phyloP scores from a whole-genome alignment of 2,888 invertebrate genomes.

The Tyria jacobaeae region DNA sequence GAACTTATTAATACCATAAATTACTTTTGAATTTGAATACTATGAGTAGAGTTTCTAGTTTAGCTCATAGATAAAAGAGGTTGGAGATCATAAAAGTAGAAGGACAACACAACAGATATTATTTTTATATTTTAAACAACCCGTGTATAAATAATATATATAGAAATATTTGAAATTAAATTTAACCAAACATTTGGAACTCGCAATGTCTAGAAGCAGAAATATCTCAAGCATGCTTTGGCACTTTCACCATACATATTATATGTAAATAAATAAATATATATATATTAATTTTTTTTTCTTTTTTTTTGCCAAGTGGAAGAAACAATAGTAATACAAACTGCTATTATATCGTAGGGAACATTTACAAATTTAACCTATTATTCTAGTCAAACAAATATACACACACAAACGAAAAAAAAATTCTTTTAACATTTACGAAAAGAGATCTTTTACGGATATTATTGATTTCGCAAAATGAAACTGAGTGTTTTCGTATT shows the following conservation, averaged over 20 bases:
- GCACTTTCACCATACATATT: constrained; percentile 70
- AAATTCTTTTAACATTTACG: constrained; percentile 47
- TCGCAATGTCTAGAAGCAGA: constrained; percentile 39
- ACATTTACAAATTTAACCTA: constrained; percentile 83
- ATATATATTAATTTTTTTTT: constrained; percentile 52
- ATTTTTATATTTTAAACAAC: constrained; percentile 36
- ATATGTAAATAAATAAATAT: constrained; percentile 53
- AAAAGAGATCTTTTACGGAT: constrained; percentile 67
- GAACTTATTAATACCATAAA: not conserved
- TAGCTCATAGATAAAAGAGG: not conserved
- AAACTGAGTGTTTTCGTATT: constrained; percentile 17
- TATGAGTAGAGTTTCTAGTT: not conserved
- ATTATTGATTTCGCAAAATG: constrained; percentile 22
- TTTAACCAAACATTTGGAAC: constrained; percentile 45
- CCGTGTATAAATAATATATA: constrained; percentile 32
- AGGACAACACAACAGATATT: not conserved
- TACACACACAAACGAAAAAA: constrained; percentile 76
- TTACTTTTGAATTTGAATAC: not conserved
- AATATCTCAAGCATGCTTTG: constrained; percentile 66
- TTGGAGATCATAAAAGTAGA: not conserved
- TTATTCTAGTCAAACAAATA: constrained; percentile 80
- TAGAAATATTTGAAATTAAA: constrained; percentile 34
- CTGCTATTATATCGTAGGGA: constrained; percentile 53
- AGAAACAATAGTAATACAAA: constrained; percentile 54
- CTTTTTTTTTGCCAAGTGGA: constrained; percentile 53